Base-by-base conservation (phyloP, 2,113 vertebrate species). In the Myiozetetes cayanensis region DNA sequence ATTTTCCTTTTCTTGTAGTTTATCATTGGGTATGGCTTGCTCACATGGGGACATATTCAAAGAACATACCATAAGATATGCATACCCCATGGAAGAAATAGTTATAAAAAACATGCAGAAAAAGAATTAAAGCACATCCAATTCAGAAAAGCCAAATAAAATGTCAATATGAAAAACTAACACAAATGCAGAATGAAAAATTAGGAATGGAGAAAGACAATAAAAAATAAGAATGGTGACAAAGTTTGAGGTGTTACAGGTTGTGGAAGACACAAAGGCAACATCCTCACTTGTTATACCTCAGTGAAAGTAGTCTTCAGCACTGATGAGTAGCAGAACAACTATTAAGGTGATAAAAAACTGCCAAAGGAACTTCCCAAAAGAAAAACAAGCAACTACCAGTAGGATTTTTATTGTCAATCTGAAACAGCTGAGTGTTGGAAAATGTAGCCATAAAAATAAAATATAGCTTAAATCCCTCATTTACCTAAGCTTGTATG, bases 371-470 rank as follows among this genome's bases (percentile, higher is more conserved):
- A 97, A 90, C 61, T 93, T 96, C 61, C 39, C 46, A 89, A 96
- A 97, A 89, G 77, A 87, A 86, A 94, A 96, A 96, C 66, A 90
- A 84, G 67, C 67, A 96, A 92, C 84, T 37, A 47, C 68, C 94
- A 91, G 91, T 91, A 96, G 85, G 68, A 95, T 90, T 97, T 97
- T 97, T 97, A 97, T 94, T 95, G 67, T 94, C 95, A 94, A 85
- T 96, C 88, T 95, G 92, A 96, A 98, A 76, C 85, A 97, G 89
- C 93, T 97, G 95, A 97, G 74, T 97, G 84, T 47, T 17, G 18
- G 81, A 95, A 97, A 97, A 95, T 63, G 65, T 63, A 59, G 41
- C 41, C 67, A 95, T 97, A 96, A 97, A 82, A 65, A 90, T 93
- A 95, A 97, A 97, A 97, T 95, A 94, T 21, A 80, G 39, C 28